Percentiles rank a stretch among this genome's conserved stretches.
Conservation (phyloP, 2,113 vertebrate species). For the Hipposideros armiger region DNA sequence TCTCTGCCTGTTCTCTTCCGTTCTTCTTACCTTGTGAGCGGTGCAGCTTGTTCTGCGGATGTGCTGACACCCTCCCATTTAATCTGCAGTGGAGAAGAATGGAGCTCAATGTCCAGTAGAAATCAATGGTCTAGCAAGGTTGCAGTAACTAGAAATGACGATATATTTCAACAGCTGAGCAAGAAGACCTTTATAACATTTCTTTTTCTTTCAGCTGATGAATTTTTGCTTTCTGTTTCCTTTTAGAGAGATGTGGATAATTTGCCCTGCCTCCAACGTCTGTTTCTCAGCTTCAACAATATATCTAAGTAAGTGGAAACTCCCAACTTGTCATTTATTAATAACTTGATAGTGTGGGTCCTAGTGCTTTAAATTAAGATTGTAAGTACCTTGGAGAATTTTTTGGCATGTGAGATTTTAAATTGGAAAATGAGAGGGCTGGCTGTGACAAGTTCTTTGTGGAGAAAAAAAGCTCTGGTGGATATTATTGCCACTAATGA, state of each 20-base stretch:
- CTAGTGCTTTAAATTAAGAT: slow-evolving; percentile 59
- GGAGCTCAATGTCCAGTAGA: slow-evolving; percentile 82
- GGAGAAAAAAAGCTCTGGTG: slow-evolving; percentile 51
- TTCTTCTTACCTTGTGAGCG: slow-evolving; percentile 85
- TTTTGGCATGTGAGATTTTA: not conserved
- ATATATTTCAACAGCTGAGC: slow-evolving; percentile 64
- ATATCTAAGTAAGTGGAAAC: slow-evolving; percentile 95
- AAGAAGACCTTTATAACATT: slow-evolving; percentile 65
- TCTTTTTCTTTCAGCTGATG: slow-evolving; percentile 71
- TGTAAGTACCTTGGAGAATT: slow-evolving; percentile 50
- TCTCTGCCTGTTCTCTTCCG: slow-evolving; percentile 59
- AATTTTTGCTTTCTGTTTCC: slow-evolving; percentile 86
- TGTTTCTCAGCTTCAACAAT: slow-evolving; percentile 99
- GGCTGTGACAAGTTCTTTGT: slow-evolving; percentile 65
- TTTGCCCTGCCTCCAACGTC: slow-evolving; percentile 95
- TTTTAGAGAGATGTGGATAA: slow-evolving; percentile 96
- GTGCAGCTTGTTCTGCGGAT: slow-evolving; percentile 89
- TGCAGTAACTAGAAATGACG: slow-evolving; percentile 80
- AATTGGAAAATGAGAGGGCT: slow-evolving; percentile 57
- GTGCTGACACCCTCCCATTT: slow-evolving; percentile 87
- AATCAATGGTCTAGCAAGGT: slow-evolving; percentile 88
- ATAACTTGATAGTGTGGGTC: slow-evolving; percentile 55
- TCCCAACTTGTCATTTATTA: slow-evolving; percentile 74
- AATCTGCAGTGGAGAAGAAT: slow-evolving; percentile 86
- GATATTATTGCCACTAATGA: not conserved